Percentiles rank a stretch among this genome's conserved stretches.
These are phyloP conservation scores for Gephyroberyx darwinii DNA, from an alignment of 2,797 vertebrate genomes.

Conservation along the genomic window DNA sequence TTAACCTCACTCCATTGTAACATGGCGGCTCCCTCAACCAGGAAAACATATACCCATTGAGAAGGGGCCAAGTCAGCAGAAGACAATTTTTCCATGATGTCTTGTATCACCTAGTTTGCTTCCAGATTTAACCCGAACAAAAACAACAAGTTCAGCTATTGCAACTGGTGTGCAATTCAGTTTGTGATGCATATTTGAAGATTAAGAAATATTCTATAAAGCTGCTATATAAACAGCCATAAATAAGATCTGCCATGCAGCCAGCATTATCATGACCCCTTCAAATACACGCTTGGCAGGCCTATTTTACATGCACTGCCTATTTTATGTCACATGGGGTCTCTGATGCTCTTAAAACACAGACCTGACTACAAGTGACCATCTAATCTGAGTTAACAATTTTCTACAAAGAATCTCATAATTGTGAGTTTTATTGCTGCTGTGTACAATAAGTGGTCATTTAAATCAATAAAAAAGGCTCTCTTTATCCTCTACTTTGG, in stretches of 20 bases:
- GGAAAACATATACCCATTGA: constrained; percentile 65
- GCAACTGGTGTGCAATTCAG: background rate
- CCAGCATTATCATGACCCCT: background rate
- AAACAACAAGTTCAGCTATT: constrained; percentile 11
- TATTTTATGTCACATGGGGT: constrained; percentile 65
- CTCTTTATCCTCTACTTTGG: background rate
- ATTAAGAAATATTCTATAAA: constrained; percentile 20
- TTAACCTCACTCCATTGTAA: constrained; percentile 65
- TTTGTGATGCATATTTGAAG: constrained; percentile 2
- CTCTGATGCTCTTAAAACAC: constrained; percentile 65
- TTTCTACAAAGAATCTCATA: background rate
- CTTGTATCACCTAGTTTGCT: constrained; percentile 39
- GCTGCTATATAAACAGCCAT: background rate
- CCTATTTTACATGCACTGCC: constrained; percentile 55
- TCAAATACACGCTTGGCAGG: background rate
- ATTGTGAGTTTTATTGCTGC: background rate
- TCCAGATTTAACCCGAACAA: constrained; percentile 2
- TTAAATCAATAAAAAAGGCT: background rate
- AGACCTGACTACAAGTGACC: background rate
- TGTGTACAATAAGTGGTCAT: background rate
- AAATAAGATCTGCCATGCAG: background rate
- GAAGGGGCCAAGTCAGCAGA: constrained; percentile 72
- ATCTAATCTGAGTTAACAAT: background rate
- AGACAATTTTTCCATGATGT: constrained; percentile 62
- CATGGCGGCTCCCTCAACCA: constrained; percentile 54